Evolutionary conservation across 2,797 vertebrate genomes (phyloP).

Genomic region (Propithecus perrieri): DNA sequence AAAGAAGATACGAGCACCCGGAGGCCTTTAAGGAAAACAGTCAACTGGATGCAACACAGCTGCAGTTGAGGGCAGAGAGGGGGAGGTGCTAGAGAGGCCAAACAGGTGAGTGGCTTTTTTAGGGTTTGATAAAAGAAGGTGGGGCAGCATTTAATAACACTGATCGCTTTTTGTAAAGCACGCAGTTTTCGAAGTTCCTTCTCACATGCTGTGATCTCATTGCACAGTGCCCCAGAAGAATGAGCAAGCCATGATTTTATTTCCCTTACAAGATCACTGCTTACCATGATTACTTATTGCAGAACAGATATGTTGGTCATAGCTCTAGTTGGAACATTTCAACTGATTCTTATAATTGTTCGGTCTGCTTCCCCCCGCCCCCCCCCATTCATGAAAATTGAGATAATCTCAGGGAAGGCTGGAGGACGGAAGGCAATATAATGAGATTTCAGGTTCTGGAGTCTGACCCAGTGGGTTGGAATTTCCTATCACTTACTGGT

Average conservation of each 20-base stretch:
- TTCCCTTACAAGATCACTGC: conserved; percentile 45
- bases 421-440: neutral
- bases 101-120: conserved; percentile 84
- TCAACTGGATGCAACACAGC: conserved; percentile 42
- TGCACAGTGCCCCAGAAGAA: neutral
- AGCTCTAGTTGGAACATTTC: conserved; percentile 65
- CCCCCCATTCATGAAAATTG: neutral
- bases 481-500: conserved; percentile 26
- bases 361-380: neutral
- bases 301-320: conserved; percentile 60
- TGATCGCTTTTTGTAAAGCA: neutral
- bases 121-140: conserved; percentile 47
- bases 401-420: conserved; percentile 3
- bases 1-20: conserved; percentile 57
- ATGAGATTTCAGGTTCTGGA: conserved; percentile 21
- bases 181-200: conserved; percentile 20
- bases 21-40: conserved; percentile 74
- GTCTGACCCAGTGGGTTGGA: neutral
- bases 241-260: neutral
- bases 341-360: conserved; percentile 3
- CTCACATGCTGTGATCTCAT: conserved; percentile 53
- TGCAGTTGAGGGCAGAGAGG: conserved; percentile 12
- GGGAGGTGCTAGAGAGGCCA: conserved; percentile 72
- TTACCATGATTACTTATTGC: conserved; percentile 64
- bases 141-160: neutral